A percentile compares a stretch with the other conserved stretches of the same genome.
Conservation (phyloP, 2,888 invertebrate species). For the Eristalinus aeneus region DNA sequence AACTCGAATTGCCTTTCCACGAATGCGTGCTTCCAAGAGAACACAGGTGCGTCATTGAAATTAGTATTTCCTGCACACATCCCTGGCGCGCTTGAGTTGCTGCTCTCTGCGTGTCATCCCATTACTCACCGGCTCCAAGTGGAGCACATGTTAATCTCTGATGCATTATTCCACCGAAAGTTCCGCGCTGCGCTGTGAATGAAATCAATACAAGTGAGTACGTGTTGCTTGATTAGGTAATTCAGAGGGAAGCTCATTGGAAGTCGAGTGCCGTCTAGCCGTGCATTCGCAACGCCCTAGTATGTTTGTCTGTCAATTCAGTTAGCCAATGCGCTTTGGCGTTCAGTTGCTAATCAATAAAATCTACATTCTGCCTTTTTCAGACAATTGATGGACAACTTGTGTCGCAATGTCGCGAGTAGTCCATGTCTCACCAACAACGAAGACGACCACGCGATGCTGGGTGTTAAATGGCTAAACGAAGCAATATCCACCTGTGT, state of each 20-base stretch:
- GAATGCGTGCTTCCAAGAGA: slow-evolving; percentile 20
- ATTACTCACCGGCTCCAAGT: slow-evolving; percentile 23
- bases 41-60: slow-evolving; percentile 31
- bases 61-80: slow-evolving; percentile 32
- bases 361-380: slow-evolving; percentile 48
- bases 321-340: slow-evolving; percentile 15
- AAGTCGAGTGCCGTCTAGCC: slow-evolving; percentile 30
- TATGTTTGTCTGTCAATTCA: slow-evolving; percentile 2
- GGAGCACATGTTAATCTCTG: slow-evolving; percentile 9
- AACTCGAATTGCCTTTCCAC: slow-evolving; percentile 38
- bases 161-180: slow-evolving; percentile 7
- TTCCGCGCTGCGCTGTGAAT: slow-evolving; percentile 24
- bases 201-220: slow-evolving; percentile 14
- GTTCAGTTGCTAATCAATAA: slow-evolving; percentile 46
- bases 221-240: slow-evolving; percentile 44
- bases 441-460: slow-evolving; percentile 6
- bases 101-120: not conserved
- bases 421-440: slow-evolving; percentile 50
- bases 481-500: slow-evolving; percentile 1
- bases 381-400: slow-evolving; percentile 59
- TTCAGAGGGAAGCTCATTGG: slow-evolving; percentile 44
- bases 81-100: not conserved
- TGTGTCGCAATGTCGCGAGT: slow-evolving; percentile 44
- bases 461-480: slow-evolving; percentile 23
- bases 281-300: slow-evolving; percentile 30